These are phyloP conservation scores for Procambarus clarkii DNA, from an alignment of 1,140 invertebrate genomes.

Conservation along the genomic window DNA sequence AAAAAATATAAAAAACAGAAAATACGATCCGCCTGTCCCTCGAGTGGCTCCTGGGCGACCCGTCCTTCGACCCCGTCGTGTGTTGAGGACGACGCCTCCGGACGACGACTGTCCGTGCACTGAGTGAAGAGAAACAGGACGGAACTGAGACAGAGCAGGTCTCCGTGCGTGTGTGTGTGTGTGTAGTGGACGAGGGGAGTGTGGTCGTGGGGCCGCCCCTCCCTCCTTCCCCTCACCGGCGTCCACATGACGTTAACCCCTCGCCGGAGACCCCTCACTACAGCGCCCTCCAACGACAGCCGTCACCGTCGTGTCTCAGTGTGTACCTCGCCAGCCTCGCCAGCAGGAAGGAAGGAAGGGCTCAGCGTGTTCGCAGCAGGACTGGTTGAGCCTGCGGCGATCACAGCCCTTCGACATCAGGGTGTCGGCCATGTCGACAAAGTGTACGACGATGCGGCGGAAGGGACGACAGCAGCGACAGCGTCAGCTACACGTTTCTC, in stretches of 20 bases:
- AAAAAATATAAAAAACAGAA: no score
- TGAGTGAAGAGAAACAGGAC: no score
- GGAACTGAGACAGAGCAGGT: no score
- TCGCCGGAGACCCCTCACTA: no score
- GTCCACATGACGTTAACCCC: no score
- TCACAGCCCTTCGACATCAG: not conserved
- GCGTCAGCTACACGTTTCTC: not conserved
- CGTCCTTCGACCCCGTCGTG: no score
- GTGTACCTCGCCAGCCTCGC: not conserved
- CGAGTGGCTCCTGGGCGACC: not conserved
- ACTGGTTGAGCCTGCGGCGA: not conserved
- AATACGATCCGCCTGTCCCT: not conserved
- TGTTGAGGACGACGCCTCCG: no score
- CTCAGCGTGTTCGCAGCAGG: not conserved
- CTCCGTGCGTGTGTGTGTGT: no score
- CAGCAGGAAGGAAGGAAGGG: not conserved
- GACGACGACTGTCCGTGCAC: no score
- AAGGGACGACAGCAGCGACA: constrained; percentile 12
- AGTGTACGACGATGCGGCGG: not conserved
- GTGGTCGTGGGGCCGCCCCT: not conserved
- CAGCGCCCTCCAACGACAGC: not conserved
- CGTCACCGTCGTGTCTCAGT: not conserved
- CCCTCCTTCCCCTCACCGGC: no score
- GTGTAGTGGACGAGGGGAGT: not conserved
- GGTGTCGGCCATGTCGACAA: not conserved